These are phyloP conservation scores for Dryas iulia DNA, from an alignment of 1,140 invertebrate genomes.

Conservation along the genomic window DNA sequence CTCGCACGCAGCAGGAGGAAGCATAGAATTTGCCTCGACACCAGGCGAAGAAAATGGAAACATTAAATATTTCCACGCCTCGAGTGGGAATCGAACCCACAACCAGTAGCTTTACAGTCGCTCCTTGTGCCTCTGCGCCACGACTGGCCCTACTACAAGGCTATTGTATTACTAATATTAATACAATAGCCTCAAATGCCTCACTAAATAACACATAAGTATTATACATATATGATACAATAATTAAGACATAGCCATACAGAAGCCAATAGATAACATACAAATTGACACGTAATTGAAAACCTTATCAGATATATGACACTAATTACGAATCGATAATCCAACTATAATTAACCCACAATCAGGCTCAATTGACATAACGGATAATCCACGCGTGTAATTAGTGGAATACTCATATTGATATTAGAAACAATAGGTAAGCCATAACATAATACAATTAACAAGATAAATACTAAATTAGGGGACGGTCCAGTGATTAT, in stretches of 20 bases:
- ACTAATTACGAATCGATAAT: conserved; percentile 27
- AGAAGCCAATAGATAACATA: conserved; percentile 12
- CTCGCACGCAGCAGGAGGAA: too few species aligned
- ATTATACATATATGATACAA: background rate
- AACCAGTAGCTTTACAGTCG: too few species aligned
- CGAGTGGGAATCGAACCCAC: too few species aligned
- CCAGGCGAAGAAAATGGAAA: too few species aligned
- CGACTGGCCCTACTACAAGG: too few species aligned
- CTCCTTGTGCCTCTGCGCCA: too few species aligned
- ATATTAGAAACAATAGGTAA: conserved; percentile 4
- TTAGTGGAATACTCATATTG: conserved; percentile 7
- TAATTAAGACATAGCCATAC: background rate
- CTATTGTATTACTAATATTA: too few species aligned
- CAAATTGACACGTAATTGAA: conserved; percentile 21
- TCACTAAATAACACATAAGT: background rate
- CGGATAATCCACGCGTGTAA: conserved; percentile 15
- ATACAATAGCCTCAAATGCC: too few species aligned
- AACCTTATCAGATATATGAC: conserved; percentile 24
- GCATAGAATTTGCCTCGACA: too few species aligned
- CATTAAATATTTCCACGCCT: too few species aligned
- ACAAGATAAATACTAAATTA: background rate
- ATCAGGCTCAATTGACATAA: conserved; percentile 16
- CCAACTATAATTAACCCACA: conserved; percentile 19
- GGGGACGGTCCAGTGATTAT: background rate
- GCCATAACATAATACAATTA: background rate